These are phyloP conservation scores for Drosophila pruinosa DNA, from an alignment of 1,140 invertebrate species.

Conservation along the genomic window DNA sequence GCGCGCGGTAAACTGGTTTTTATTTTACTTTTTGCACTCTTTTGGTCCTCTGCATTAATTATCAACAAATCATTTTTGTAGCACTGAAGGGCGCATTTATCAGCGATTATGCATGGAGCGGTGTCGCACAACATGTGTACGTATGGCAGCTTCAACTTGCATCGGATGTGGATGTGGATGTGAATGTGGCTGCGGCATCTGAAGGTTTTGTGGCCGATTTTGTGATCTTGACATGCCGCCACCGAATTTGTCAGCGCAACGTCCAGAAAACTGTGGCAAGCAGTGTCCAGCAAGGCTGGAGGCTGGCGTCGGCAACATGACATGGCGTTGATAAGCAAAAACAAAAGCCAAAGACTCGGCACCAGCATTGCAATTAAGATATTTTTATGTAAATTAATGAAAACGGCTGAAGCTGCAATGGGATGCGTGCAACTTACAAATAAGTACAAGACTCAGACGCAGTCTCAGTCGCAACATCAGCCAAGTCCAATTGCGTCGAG, in stretches of 20 bases:
- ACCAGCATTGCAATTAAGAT: conserved; percentile 67
- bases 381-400: conserved; percentile 78
- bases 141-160: conserved; percentile 20
- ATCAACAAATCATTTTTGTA: conserved; percentile 80
- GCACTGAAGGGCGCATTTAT: conserved; percentile 75
- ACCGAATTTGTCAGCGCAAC: conserved; percentile 37
- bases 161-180: neutral
- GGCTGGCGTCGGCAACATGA: conserved; percentile 63
- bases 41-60: conserved; percentile 70
- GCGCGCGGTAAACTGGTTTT: conserved; percentile 59
- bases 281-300: neutral
- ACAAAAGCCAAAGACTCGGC: conserved; percentile 30
- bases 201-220: neutral
- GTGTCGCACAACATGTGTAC: conserved; percentile 75
- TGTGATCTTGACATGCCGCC: conserved; percentile 37
- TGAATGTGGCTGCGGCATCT: neutral
- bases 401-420: neutral
- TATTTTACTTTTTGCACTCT: conserved; percentile 24
- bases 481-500: conserved; percentile 60
- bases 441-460: conserved; percentile 63
- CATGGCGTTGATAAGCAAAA: conserved; percentile 67
- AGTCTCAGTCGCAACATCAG: conserved; percentile 31
- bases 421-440: conserved; percentile 74
- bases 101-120: conserved; percentile 72
- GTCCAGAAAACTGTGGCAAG: neutral